Percentiles rank a stretch among this genome's conserved stretches.
phyloP scores from a whole-genome alignment of 2,888 invertebrate genomes.

The Melanotus villosus region DNA sequence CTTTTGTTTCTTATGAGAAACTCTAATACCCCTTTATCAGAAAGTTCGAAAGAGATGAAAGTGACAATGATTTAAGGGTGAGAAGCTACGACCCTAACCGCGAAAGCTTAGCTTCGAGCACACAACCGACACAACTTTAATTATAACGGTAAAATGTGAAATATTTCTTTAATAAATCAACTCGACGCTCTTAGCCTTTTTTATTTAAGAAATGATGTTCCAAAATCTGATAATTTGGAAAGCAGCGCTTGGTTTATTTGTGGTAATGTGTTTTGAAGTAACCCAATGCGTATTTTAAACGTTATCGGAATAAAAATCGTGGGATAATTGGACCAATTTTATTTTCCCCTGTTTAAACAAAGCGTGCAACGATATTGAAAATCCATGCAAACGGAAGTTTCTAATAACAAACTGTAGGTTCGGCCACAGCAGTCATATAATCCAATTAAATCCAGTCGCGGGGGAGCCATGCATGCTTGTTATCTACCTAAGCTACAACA shows the following conservation, averaged over 20 bases:
- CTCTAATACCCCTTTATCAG: constrained; percentile 38
- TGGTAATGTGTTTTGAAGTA: too few species aligned
- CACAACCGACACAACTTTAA: constrained; percentile 17
- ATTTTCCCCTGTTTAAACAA: too few species aligned
- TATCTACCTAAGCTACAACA: constrained; percentile 65
- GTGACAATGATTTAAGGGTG: constrained; percentile 36
- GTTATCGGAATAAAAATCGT: too few species aligned
- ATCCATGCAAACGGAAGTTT: constrained; percentile 37
- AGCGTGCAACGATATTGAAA: constrained; percentile 19
- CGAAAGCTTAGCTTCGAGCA: constrained; percentile 2
- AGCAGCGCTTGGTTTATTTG: not conserved
- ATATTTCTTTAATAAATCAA: not conserved
- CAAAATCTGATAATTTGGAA: not conserved
- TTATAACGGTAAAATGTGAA: constrained; percentile 6
- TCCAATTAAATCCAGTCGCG: constrained; percentile 66
- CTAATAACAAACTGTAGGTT: constrained; percentile 30
- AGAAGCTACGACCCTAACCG: constrained; percentile 20
- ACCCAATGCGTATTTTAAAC: too few species aligned
- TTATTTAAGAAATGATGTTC: constrained; percentile 1
- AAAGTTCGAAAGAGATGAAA: constrained; percentile 39
- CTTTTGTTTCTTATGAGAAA: constrained; percentile 38
- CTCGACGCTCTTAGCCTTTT: too few species aligned
- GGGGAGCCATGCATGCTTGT: constrained; percentile 64
- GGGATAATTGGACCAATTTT: too few species aligned
- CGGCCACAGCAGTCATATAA: constrained; percentile 60